Base-by-base conservation (phyloP, 1,140 invertebrate species). In the Caenorhabditis briggsae region DNA sequence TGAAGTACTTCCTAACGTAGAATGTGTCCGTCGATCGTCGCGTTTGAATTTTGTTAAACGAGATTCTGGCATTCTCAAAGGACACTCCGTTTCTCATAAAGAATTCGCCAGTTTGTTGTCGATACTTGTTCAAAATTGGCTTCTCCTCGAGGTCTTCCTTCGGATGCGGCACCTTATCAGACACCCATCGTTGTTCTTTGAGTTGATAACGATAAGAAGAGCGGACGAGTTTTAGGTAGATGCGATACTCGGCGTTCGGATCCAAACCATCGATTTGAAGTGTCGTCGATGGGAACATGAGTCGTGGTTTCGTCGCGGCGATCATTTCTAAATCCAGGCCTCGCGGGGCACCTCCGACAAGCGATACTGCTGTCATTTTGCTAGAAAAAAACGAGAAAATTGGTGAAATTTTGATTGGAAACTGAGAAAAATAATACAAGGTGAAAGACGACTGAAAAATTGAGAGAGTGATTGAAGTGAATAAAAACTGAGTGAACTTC, bases 321-420 rank as follows among this genome's bases (percentile, higher is more conserved):
- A 58, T 58, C 56, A 58, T 58, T n/a, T 58, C 56, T 18, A 58
- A n/a, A 14, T 58, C 56, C 56, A 58, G 56, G n/a, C 56, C 56
- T 8, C 16, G 16, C 3, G 56, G 56, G 8, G 56, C 56, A 8
- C n/a, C n/a, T n/a, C 16, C 16, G n/a, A 58, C n/a, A 8, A n/a
- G 56, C n/a, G 56, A n/a, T n/a, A 58, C 56, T 18, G 16, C 1
- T 8, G 56, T 2, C 56, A 58, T 58, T 58, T 2, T 58, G 2
- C 56, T 58, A 18, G 8, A 58, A 33, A 33, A 33, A 33, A 33
- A 33, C 33, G 33, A 3, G 33, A 33, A 33, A 33, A 33, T 33
- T 2, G 33, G 33, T 1, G 33, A 33, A 33, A n/a, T n/a, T 33
- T 33, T 33, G 33, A 3, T 33, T 1, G 33, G 33, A 33, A 33